Base-by-base conservation (phyloP, 1,140 invertebrate genomes). In the Pogonomyrmex barbatus region DNA sequence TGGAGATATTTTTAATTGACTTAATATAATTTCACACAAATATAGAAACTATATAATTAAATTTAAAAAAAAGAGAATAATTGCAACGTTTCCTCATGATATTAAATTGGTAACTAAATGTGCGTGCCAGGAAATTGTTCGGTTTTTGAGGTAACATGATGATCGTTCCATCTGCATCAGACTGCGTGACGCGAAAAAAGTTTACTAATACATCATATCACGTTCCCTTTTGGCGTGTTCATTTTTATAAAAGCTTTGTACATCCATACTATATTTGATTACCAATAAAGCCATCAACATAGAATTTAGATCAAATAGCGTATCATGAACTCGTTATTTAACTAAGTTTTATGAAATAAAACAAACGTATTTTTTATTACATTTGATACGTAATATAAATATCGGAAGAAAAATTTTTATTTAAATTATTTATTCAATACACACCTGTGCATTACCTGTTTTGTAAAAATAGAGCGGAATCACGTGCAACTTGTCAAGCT, bases 221-320 rank as follows among this genome's bases (percentile, higher is more conserved):
- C 12, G 3, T 68, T 56, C 60, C 30, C n/a, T 33, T 70, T 56
- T 45, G 2, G 8, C 47, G 36, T 52, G n/a, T 14, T 68, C 6
- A 56, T 79, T 68, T 68, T 45, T 56, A 67, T 67, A 24, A 12
- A 67, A 50, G 8, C 24, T 68, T 67, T 8, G 42, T 24, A n/a
- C 17, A 14, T n/a, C 45, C 56, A 58, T 24, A 56, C 58, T 45
- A 79, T 1, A 17, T 81, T 81, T 42, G 24, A 68, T 68, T 81
- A 45, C 70, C 36, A 68, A 67, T 10, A 42, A 47, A 68, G 10
- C 6, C 14, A 63, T 78, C 45, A 42, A 30, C 12, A n/a, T 8
- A 50, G 9, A 30, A 17, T 6, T 75, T 24, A 77, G 3, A 36
- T 39, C 14, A 8, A 62, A 36, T 33, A 14, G 12, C 2, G 17